Base-by-base conservation (phyloP, 2,113 vertebrate species). In the Platysteira castanea region DNA sequence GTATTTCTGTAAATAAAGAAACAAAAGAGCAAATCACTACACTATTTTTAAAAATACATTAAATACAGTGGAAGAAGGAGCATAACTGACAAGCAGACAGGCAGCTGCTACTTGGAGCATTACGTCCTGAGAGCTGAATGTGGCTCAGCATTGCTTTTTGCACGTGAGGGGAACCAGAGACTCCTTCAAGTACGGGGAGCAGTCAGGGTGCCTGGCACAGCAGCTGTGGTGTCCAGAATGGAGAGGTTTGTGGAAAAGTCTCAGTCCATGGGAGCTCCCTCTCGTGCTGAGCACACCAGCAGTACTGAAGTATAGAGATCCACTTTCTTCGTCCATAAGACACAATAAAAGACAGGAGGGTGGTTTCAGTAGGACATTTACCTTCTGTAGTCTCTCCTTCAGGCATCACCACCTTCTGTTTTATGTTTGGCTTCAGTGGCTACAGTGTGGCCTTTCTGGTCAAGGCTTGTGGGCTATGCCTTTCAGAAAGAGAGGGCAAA, bases 371-470 rank as follows among this genome's bases (percentile, higher is more conserved):
- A 39, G 56, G 27, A 47, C 30, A 9, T n/a, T 35, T 37, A 23
- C 27, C 10, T 39, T 68, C 46, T 60, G 14, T 35, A 52, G 35
- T 52, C 7, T 82, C 19, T 50, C 28, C 46, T 69, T 53, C 54
- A 50, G 63, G 24, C 24, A 47, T 63, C 56, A 49, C 30, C 10
- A 4, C 56, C 33, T 47, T 56, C 71, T 93, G 77, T 37, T 84
- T 31, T 33, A 4, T 60, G 70, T 79, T 49, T 68, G 39, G 19
- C 69, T 82, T 89, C 30, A 26, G 41, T 75, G 65, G 39, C 69
- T 75, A 9, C 49, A 82, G 7, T 0, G 0, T 4, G 1, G 39
- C 61, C 9, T 1, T 50, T 60, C 31, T 71, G 42, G 37, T 63
- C 7, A 1, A 46, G 16, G 24, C 39, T 76, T 65, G 30, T 67